Evolutionary conservation across 2,888 invertebrate species (phyloP), one percentile per base, ranked within the genome.

Genomic region (Parnassius mnemosyne): DNA sequence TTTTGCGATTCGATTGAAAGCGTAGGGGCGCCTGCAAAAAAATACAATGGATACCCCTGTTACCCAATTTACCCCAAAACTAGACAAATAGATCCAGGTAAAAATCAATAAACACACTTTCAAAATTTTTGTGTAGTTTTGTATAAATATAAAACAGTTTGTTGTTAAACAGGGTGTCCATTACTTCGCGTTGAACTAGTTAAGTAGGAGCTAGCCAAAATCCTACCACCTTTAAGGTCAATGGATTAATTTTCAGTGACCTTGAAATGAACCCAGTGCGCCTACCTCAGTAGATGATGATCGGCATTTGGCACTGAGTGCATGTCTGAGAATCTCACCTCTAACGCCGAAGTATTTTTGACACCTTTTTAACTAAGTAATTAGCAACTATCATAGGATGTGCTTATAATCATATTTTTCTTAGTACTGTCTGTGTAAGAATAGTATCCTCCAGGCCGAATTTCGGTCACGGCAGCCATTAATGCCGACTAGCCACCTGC

Each of bases 121-220:
- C 64, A 70, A 83, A 70, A 69, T 87, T 84, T 85, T 79, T 67
- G 42, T 60, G 64, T 53, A 58, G 64, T 67, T 72, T 67, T 5
- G 44, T 46, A 68, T 66, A 77, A 69, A 77, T 80, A 76, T 53
- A 56, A 66, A 54, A 59, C 60, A 47, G n/a, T n/a, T 12, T 20
- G 9, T 0, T 2, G 3, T 2, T 5, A 5, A 0, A 3, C 10
- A 64, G 77, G 88, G 79, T 79, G 89, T 90, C 89, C 89, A 82
- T 87, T 77, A 87, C 90, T 89, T 77, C 88, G 81, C 83, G 83
- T 84, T 75, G 53, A 84, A 75, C 83, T 85, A 88, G 89, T 81
- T 1, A 2, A 34, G 52, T 57, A 68, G 82, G 86, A 85, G 79
- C 89, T 88, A 85, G 82, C 62, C 65, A 66, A 67, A 84, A 7